Base-by-base conservation (phyloP, 2,888 invertebrate species). In the Drosophila neoperkinsi region DNA sequence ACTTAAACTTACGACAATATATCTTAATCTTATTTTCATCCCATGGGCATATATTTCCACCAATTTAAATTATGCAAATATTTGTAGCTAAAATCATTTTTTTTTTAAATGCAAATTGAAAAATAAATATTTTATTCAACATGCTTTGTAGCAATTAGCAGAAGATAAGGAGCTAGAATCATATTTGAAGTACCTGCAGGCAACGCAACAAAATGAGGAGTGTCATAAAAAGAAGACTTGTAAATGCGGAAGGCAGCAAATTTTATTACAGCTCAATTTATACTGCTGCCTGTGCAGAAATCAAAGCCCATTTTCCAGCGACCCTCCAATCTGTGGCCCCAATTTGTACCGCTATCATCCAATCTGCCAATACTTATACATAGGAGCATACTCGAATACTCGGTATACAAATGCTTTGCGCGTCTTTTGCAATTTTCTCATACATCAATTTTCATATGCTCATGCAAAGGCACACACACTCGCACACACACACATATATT, bases 381-480 rank as follows among this genome's bases (percentile, higher is more conserved):
- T 67, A 59, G 52, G 43, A 55, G 62, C 52, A 59, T 56, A 57
- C 25, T 46, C 51, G 28, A 33, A 51, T 62, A 55, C 28, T 31
- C 65, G 60, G 60, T 55, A 67, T 58, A 73, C 64, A 77, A 81
- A 77, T 77, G 76, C 75, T 77, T 82, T 82, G 84, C 84, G 79
- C 82, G 86, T 88, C 86, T 82, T 84, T 84, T 81, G 81, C 84
- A 81, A 86, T 88, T 86, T 84, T 77, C 77, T 71, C 79, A 79
- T 81, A 84, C 89, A 87, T 86, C 88, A 88, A 86, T 84, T 86
- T 88, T 82, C 84, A 86, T 84, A 88, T 77, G 59, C 75, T 75
- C 55, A 41, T 30, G 33, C 66, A 60, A 38, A 51, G 50, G 58
- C 34, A 53, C 52, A 51, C 52, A 55, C 34, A 59, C 43, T 31